Conservation (phyloP, 2,113 vertebrate species). For the Mystacornis crossleyi region DNA sequence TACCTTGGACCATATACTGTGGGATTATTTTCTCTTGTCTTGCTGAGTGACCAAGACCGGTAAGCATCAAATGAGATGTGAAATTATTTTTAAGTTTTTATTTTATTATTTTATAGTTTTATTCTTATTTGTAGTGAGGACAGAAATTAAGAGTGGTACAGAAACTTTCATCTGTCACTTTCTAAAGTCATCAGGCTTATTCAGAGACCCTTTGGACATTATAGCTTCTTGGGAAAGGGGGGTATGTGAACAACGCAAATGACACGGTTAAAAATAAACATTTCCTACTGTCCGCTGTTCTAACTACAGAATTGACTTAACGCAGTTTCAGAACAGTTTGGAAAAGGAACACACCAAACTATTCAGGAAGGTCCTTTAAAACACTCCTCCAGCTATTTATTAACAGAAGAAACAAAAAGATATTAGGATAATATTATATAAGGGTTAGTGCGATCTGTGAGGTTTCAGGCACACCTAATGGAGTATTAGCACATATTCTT, state of each 20-base stretch:
- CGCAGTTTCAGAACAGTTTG: background rate
- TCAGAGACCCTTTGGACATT: accelerated
- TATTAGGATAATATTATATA: background rate
- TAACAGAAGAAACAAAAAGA: background rate
- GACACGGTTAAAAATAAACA: background rate
- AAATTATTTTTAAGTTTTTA: background rate
- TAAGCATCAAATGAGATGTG: background rate
- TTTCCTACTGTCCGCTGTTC: background rate
- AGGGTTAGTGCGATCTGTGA: background rate
- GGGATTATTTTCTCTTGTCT: background rate
- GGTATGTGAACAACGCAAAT: background rate
- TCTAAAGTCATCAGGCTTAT: background rate
- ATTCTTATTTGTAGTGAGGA: background rate
- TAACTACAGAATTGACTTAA: background rate
- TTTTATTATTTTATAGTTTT: background rate
- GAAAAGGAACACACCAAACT: background rate
- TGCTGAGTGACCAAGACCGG: background rate
- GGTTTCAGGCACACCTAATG: background rate
- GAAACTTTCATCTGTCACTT: background rate
- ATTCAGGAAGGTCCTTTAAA: background rate
- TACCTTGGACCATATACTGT: background rate
- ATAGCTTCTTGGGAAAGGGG: background rate
- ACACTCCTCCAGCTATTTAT: background rate
- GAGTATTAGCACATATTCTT: background rate
- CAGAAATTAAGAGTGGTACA: background rate